Evolutionary conservation across 92 coral and sea anemone genomes (phyloP), one percentile per base, ranked within the genome.

Genomic region (Anthopleura xanthogrammica): DNA sequence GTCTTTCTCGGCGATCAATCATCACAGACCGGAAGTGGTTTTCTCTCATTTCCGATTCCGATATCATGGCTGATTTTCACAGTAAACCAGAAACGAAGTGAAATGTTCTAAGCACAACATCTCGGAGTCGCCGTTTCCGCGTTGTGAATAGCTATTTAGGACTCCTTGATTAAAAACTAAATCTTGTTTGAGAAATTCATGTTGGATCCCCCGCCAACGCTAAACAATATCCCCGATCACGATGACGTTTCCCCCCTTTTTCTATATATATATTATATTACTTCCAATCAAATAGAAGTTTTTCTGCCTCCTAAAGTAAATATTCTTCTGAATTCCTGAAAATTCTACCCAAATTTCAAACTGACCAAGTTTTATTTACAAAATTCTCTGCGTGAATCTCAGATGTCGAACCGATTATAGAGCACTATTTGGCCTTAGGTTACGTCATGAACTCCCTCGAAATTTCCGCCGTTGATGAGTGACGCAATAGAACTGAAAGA

Each of bases 11-110:
- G 41, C 56, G 73, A 57, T 52, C 77, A 46, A 68, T 68, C 5
- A 24, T 62, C 83, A 77, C 17, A 3, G 7, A 68, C 84, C 84
- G 84, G 84, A 81, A 81, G 52, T 81, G 68, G 56, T 81, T 65
- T 70, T 70, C 84, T 72, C 42, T 75, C 84, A 70, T 70, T 70
- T 81, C 40, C 20, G 29, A 64, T 54, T 54, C 17, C 16, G 74
- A 29, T 24, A 23, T 68, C 74, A 68, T 29, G 16, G 29, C 24
- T 19, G 36, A n/a, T 6, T 62, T 14, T 62, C 2, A 19, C 10
- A n/a, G 36, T 22, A 12, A 12, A 68, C 16, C 20, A 36, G 70
- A 62, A 62, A 62, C 14, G 29, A n/a, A 62, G 74, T 42, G 74
- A 23, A 68, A 12, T 9, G 41, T 68, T 3, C 74, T 68, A 23